These are phyloP conservation scores for Pogonophryne albipinna DNA, from an alignment of 2,797 vertebrate species.

Conservation along the genomic window DNA sequence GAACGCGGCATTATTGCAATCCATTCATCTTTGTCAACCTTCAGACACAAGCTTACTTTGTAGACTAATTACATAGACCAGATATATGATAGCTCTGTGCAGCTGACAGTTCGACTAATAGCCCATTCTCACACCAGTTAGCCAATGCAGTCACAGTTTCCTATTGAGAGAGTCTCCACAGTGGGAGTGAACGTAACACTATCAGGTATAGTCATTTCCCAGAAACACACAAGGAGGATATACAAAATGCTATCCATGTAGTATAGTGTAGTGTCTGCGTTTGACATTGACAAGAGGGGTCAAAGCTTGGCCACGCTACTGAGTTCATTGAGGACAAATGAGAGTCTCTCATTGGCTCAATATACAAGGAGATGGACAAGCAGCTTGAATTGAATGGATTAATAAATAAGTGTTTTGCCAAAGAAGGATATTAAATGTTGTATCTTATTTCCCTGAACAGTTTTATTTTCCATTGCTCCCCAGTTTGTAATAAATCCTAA, in stretches of 20 bases:
- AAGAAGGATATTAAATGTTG: constrained; percentile 34
- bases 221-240: constrained; percentile 41
- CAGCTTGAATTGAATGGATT: constrained; percentile 31
- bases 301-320: constrained; percentile 41
- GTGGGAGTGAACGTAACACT: constrained; percentile 68
- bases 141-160: constrained; percentile 74
- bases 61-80: constrained; percentile 73
- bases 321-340: constrained; percentile 51
- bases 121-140: constrained; percentile 63
- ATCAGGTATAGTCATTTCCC: constrained; percentile 59
- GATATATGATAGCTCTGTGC: constrained; percentile 67
- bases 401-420: constrained; percentile 33
- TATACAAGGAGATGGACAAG: constrained; percentile 36
- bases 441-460: constrained; percentile 41
- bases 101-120: constrained; percentile 50
- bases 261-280: constrained; percentile 23
- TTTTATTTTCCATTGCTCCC: constrained; percentile 46
- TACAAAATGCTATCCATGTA: constrained; percentile 36
- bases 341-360: constrained; percentile 50
- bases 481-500: constrained; percentile 25
- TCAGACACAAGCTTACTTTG: constrained; percentile 55
- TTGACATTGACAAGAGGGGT: constrained; percentile 44
- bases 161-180: constrained; percentile 43
- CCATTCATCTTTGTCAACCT: constrained; percentile 53
- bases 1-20: constrained; percentile 22